Base-by-base conservation (phyloP, 1,140 invertebrate genomes). In the Diplogasteroides magnus region DNA sequence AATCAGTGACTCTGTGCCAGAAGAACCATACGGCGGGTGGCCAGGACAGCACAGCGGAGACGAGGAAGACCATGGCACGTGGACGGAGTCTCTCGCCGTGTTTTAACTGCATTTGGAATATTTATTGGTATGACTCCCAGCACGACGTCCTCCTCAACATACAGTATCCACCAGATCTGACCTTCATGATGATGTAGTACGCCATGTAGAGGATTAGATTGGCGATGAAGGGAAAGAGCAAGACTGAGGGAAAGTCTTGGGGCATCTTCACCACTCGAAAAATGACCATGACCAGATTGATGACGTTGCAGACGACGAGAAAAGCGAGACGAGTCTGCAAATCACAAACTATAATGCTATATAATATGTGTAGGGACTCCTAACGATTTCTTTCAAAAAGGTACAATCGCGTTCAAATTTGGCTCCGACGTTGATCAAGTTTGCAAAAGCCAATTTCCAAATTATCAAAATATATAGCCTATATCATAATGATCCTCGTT, bases 141-240 rank as follows among this genome's bases (percentile, higher is more conserved):
- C 11, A 6, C 6, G 6, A 11, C 37, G 6, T 11, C 19, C 19
- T 19, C 37, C 6, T 48, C 37, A 48, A 48, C 19, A 48, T 11
- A 11, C 19, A 48, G 19, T 48, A 19, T 48, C 6, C 19, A 11
- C 19, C 19, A 60, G 37, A 23, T 68, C 81, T 83, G 85, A 91
- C 89, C 87, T 94, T 94, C 89, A 93, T 91, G 1, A 89, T 79
- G 63, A 93, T 90, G 79, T 94, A 94, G 82, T 91, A 92, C 48
- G 88, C 83, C 25, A 88, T 88, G 83, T 94, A 93, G 1, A 93
- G 83, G 27, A 92, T 85, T 32, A 93, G 87, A 84, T 94, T 94
- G 1, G 88, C 87, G 86, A 93, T 90, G 64, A 94, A 88, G 32
- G 93, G 87, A 14, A 87, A 86, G n/a, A 94, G 85, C 3, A 94